Evolutionary conservation across 92 coral and sea anemone genomes (phyloP).

Genomic region (Paramuricea clavata): DNA sequence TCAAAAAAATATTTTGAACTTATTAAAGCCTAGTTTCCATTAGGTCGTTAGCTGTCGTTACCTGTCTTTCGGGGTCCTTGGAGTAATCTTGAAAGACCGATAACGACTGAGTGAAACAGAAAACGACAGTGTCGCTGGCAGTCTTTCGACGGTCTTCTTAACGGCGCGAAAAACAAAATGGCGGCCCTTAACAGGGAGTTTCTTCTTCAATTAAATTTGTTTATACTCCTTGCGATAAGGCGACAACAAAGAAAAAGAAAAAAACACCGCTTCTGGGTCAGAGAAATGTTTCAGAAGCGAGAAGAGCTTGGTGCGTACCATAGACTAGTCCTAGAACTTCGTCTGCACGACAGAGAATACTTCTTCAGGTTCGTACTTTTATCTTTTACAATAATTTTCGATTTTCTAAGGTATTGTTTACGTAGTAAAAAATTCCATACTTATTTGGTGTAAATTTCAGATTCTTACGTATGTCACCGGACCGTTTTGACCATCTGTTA

Average conservation of each 20-base stretch:
- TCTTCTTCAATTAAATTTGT: neutral
- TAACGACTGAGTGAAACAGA: no score
- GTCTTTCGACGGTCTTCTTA: no score
- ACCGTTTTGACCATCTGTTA: constrained; percentile 42
- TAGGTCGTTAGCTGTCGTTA: no score
- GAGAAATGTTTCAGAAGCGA: constrained; percentile 3
- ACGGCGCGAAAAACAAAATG: constrained; percentile 22
- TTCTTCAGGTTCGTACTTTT: constrained; percentile 1
- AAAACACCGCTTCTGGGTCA: constrained; percentile 22
- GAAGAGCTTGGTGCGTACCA: neutral
- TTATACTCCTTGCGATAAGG: neutral
- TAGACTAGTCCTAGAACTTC: constrained; percentile 11
- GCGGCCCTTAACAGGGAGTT: neutral
- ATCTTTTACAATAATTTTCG: neutral
- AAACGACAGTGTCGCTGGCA: no score
- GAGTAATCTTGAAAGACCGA: no score
- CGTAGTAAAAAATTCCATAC: neutral
- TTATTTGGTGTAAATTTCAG: neutral
- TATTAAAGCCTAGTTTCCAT: no score
- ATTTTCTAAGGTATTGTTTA: neutral
- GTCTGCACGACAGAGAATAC: constrained; percentile 17
- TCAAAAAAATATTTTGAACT: no score
- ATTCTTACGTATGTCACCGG: constrained; percentile 5
- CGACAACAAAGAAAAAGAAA: constrained; percentile 16
- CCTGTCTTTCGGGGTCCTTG: no score